Base-by-base conservation (phyloP, 2,888 invertebrate genomes). In the Clusia tigrina region DNA sequence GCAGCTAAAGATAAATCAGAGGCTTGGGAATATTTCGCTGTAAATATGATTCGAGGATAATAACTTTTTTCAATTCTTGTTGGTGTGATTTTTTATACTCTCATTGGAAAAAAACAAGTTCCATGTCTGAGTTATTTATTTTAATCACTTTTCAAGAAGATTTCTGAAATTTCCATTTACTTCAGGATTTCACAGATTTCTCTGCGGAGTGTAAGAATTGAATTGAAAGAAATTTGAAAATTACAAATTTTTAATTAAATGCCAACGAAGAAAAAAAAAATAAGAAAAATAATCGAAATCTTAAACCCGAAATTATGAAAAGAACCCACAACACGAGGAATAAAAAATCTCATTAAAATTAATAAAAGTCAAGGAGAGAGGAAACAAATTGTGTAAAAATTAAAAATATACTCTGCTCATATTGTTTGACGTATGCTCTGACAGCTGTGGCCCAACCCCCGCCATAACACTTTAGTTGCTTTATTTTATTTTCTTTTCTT, bases 231-330 rank as follows among this genome's bases (percentile, higher is more conserved):
- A 42, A 42, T 42, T n/a, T 9, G n/a, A 42, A 42, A 15, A 42
- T 42, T 42, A 42, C 42, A n/a, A n/a, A 42, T 42, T 42, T 42
- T 42, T 42, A 42, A 42, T 42, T 42, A 42, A 42, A n/a, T 42
- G 42, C 42, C 42, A 42, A 42, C 9, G 3, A 9, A 42, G 3
- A 42, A n/a, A n/a, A 42, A 42, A 6, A 42, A 6, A 42, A 42
- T 15, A n/a, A n/a, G n/a, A n/a, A n/a, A n/a, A n/a, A n/a, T n/a
- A n/a, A n/a, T n/a, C n/a, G n/a, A n/a, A n/a, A n/a, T n/a, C n/a
- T n/a, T n/a, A n/a, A n/a, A n/a, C n/a, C n/a, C n/a, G n/a, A n/a
- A n/a, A n/a, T n/a, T n/a, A n/a, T n/a, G n/a, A 42, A 42, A 42
- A 42, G 15, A n/a, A 42, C 42, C 42, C 42, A 42, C 9, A 42